phyloP scores from a whole-genome alignment of 2,113 vertebrate genomes.

The Calyptomena viridis region DNA sequence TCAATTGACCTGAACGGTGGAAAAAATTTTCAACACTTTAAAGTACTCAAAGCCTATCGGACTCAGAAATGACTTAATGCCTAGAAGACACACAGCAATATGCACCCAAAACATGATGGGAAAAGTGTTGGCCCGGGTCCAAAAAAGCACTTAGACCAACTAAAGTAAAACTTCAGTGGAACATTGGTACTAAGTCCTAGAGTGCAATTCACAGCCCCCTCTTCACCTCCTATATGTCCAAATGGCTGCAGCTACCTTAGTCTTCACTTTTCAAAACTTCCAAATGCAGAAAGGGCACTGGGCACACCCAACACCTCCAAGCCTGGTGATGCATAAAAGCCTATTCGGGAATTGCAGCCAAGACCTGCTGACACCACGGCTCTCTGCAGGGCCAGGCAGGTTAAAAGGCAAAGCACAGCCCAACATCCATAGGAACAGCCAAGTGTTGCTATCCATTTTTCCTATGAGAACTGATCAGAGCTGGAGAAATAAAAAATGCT shows the following conservation, averaged over 20 bases:
- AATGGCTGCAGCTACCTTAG: background rate
- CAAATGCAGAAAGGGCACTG: background rate
- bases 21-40: background rate
- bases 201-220: background rate
- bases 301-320: background rate
- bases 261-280: background rate
- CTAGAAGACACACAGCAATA: background rate
- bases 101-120: accelerated
- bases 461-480: background rate
- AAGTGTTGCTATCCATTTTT: background rate
- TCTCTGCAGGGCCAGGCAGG: accelerated
- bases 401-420: background rate
- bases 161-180: background rate
- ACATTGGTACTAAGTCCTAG: background rate
- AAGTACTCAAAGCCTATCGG: background rate
- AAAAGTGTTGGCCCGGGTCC: background rate
- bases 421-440: accelerated
- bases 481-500: background rate
- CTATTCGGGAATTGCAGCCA: background rate
- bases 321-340: background rate
- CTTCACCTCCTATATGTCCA: accelerated
- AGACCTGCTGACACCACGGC: background rate
- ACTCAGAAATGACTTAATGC: background rate
- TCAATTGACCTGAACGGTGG: background rate
- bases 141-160: slow-evolving; percentile 28